phyloP scores from a whole-genome alignment of 2,113 vertebrate genomes.

The Arvicanthis niloticus region DNA sequence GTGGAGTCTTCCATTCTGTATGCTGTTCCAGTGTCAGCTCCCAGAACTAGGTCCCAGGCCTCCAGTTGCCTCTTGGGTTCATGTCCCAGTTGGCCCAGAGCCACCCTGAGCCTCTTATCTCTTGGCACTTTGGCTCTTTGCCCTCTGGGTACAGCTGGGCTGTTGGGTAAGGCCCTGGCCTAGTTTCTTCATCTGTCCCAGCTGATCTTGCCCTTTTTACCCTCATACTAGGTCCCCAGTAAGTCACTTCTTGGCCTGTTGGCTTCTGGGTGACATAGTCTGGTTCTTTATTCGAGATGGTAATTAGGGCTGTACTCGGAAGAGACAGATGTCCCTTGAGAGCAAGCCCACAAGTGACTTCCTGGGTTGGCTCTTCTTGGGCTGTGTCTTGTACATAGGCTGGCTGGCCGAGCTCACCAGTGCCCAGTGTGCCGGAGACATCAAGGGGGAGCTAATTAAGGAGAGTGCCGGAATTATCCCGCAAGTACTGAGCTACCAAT shows the following conservation, averaged over 20 bases:
- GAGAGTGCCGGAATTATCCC: not conserved
- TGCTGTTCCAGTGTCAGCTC: not conserved
- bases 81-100: constrained; percentile 30
- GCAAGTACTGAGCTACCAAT: not conserved
- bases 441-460: not conserved
- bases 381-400: not conserved
- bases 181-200: not conserved
- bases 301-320: not conserved
- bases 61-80: not conserved
- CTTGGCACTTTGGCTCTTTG: not conserved
- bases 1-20: not conserved
- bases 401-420: not conserved
- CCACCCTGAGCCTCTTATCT: constrained; percentile 31
- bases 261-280: not conserved
- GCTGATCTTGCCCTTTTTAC: not conserved
- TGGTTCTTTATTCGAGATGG: not conserved
- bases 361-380: not conserved
- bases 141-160: not conserved
- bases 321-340: not conserved
- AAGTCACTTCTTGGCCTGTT: not conserved
- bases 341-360: not conserved
- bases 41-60: not conserved
- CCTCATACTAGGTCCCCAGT: too few species aligned
- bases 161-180: not conserved
- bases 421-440: not conserved